Percentiles rank a stretch among this genome's conserved stretches.
These are phyloP conservation scores for Micromussa lordhowensis DNA, from an alignment of 92 coral and sea anemone genomes.

Conservation along the genomic window DNA sequence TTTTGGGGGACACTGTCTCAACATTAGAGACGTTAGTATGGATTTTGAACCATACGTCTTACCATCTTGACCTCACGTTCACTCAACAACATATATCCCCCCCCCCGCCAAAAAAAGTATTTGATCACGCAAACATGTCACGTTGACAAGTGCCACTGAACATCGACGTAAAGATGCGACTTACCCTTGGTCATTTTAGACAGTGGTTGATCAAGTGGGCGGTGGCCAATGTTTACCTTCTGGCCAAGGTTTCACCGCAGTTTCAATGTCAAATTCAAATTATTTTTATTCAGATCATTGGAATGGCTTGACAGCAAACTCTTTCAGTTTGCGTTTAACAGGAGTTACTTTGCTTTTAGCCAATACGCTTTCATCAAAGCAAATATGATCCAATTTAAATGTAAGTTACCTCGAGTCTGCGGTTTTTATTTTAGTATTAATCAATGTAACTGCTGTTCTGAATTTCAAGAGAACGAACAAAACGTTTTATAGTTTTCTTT, in stretches of 20 bases:
- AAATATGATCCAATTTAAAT: constrained; percentile 23
- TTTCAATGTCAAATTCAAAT: constrained; percentile 12
- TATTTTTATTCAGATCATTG: background rate
- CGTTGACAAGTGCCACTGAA: no score
- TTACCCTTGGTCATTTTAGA: background rate
- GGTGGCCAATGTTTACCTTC: background rate
- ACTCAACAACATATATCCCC: no score
- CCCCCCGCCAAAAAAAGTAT: no score
- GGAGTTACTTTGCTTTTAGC: background rate
- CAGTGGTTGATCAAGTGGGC: background rate
- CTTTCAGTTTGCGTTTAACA: constrained; percentile 4
- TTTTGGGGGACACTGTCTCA: no score
- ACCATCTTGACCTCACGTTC: no score
- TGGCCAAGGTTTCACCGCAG: background rate
- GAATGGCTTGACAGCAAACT: background rate
- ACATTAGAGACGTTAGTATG: no score
- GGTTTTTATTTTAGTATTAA: constrained; percentile 22
- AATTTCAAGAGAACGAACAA: background rate
- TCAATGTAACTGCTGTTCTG: background rate
- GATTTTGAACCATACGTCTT: no score
- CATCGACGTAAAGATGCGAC: no score
- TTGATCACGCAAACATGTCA: no score
- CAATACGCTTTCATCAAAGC: constrained; percentile 18
- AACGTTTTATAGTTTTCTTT: background rate
- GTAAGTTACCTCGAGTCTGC: constrained; percentile 5